Evolutionary conservation across 2,797 vertebrate genomes (phyloP).

Genomic region (Mormyrops boulengeri): DNA sequence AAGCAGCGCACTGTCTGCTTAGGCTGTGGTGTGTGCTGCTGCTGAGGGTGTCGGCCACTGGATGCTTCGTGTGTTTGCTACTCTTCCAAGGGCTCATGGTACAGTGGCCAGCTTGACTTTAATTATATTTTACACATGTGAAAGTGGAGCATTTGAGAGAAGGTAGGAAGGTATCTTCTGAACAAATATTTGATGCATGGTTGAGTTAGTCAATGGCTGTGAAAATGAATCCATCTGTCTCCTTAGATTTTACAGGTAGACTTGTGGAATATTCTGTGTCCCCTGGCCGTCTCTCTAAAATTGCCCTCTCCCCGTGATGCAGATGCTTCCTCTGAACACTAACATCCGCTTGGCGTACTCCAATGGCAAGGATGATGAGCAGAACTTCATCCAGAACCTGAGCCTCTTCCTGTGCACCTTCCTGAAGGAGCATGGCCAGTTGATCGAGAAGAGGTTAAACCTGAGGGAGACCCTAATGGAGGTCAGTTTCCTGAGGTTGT

Average conservation of each 20-base stretch:
- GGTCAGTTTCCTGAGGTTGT: conserved; percentile 51
- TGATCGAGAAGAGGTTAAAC: conserved; percentile 88
- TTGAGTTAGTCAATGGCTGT: not conserved
- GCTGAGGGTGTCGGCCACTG: not conserved
- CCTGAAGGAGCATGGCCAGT: conserved; percentile 91
- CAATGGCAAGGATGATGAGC: conserved; percentile 95
- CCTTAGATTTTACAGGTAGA: not conserved
- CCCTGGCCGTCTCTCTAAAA: not conserved
- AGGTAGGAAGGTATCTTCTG: not conserved
- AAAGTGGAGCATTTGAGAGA: not conserved
- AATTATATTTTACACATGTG: not conserved
- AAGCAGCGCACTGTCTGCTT: not conserved
- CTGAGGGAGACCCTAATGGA: conserved; percentile 93
- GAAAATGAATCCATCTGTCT: not conserved
- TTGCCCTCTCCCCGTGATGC: not conserved
- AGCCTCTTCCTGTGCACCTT: conserved; percentile 97
- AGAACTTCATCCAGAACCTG: conserved; percentile 98
- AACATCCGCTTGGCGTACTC: conserved; percentile 91
- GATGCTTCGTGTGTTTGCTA: not conserved
- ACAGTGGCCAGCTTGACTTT: not conserved
- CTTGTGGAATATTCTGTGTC: not conserved
- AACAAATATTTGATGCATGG: not conserved
- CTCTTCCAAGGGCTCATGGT: not conserved
- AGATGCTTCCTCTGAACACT: conserved; percentile 97
- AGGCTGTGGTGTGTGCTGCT: not conserved